Evolutionary conservation across 2,797 vertebrate genomes (phyloP).

Genomic region (Karalla daura): DNA sequence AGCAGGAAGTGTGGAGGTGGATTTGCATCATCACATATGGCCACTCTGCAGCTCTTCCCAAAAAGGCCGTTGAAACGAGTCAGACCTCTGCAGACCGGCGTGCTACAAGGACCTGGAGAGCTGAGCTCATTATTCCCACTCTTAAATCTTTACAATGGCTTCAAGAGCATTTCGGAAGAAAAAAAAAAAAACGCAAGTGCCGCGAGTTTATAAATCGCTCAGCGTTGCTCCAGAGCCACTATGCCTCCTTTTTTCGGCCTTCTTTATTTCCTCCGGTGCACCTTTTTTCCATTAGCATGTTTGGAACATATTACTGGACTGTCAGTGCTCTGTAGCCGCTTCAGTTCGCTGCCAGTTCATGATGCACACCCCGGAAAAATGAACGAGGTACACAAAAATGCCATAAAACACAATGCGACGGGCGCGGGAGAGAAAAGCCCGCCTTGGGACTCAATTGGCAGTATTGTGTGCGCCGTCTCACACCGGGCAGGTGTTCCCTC

Average conservation of each 20-base stretch:
- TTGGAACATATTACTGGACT: neutral
- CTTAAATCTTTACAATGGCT: conserved; percentile 24
- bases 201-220: neutral
- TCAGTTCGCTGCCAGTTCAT: neutral
- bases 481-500: conserved; percentile 5
- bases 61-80: neutral
- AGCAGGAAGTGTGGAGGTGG: too few relatives aligned
- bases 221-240: neutral
- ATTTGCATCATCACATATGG: neutral
- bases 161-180: conserved; percentile 6
- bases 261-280: neutral
- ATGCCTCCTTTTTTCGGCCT: neutral
- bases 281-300: neutral
- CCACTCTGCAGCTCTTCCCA: neutral
- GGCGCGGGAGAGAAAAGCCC: too few relatives aligned
- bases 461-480: too few relatives aligned
- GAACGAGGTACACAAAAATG: neutral
- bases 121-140: conserved; percentile 17
- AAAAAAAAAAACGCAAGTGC: too few relatives aligned
- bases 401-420: too few relatives aligned
- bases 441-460: too few relatives aligned
- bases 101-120: conserved; percentile 18
- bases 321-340: neutral
- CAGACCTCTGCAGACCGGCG: too few relatives aligned
- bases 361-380: neutral